Evolutionary conservation across 2,888 invertebrate genomes (phyloP).

Genomic region (Himalopsyche kuldschensis): DNA sequence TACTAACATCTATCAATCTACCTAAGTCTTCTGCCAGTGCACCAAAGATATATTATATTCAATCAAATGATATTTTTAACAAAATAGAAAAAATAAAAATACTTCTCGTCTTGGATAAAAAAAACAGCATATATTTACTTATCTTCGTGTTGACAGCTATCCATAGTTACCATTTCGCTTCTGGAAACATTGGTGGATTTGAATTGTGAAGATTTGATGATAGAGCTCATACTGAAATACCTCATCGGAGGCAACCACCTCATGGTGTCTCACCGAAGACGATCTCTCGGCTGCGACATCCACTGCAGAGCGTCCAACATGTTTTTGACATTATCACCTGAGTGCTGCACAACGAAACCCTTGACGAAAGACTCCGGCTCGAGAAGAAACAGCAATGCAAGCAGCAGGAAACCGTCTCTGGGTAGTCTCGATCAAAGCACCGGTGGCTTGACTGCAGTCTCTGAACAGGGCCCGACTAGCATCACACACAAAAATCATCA

Average conservation of each 20-base stretch:
- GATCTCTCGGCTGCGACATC: slow-evolving; percentile 48
- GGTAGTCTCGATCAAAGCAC: slow-evolving; percentile 30
- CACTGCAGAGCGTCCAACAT: slow-evolving; percentile 53
- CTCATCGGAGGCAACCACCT: slow-evolving; percentile 58
- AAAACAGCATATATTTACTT: too few relatives aligned
- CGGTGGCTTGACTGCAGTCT: slow-evolving; percentile 26
- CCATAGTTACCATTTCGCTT: slow-evolving; percentile 85
- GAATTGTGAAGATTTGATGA: slow-evolving; percentile 95
- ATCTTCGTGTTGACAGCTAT: slow-evolving; percentile 58
- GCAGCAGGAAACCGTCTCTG: slow-evolving; percentile 41
- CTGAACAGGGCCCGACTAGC: slow-evolving; percentile 18
- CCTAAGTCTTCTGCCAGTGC: too few relatives aligned
- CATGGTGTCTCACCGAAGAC: slow-evolving; percentile 47
- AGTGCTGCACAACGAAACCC: slow-evolving; percentile 55
- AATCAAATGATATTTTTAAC: too few relatives aligned
- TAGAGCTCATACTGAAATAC: slow-evolving; percentile 85
- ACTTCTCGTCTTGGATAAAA: too few relatives aligned
- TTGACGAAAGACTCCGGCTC: neutral
- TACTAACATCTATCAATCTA: too few relatives aligned
- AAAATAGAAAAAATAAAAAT: too few relatives aligned
- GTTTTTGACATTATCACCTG: slow-evolving; percentile 61
- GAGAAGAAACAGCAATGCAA: slow-evolving; percentile 42
- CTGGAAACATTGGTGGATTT: slow-evolving; percentile 89
- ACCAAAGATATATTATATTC: too few relatives aligned
- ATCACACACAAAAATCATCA: slow-evolving; percentile 2